Base-by-base conservation (phyloP, 2,888 invertebrate genomes). In the Desoria tigrina region DNA sequence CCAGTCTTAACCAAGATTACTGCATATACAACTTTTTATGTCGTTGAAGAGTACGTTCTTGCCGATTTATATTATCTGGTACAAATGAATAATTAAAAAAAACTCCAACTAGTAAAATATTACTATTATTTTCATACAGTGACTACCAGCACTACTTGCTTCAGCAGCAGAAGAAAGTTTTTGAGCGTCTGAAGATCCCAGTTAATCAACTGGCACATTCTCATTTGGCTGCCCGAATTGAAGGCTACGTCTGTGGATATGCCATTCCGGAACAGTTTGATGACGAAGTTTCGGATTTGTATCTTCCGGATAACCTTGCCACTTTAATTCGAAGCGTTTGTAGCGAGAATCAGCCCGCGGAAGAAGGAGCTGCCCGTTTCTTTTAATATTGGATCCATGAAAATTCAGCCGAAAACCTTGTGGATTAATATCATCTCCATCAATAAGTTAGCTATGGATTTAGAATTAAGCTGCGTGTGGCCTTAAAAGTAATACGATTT, bases 151-250 rank as follows among this genome's bases (percentile, higher is more conserved):
- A 60, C 23, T 50, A 49, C 32, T 21, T 60, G 11, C 50, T 60
- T 14, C 60, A 60, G 24, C 27, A 24, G n/a, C 45, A 27, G 6
- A 23, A 49, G 23, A 27, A 50, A 2, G 32, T 60, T 2, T 42
- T 50, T n/a, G 28, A 49, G 18, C 49, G 27, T 18, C 28, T 60
- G 1, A 27, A 28, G 4, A 50, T 60, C n/a, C 60, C 28, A 26
- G 18, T 27, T 23, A 11, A 24, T 7, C 61, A 61, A 54, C n/a
- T 61, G 24, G 53, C 53, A 1, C 39, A 61, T 42, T 53, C 53
- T n/a, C 61, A 61, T 26, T 54, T 61, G 61, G 61, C 61, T 24
- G 28, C 53, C 26, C 28, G 53, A 39, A 21, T 61, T 26, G 61
- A 61, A 54, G 61, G 61, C 11, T 61, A 53, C 42, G 23, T 61